Evolutionary conservation across 2,888 invertebrate genomes (phyloP), one percentile per base, ranked within the genome.

Genomic region (Ganaspis brasiliensis): DNA sequence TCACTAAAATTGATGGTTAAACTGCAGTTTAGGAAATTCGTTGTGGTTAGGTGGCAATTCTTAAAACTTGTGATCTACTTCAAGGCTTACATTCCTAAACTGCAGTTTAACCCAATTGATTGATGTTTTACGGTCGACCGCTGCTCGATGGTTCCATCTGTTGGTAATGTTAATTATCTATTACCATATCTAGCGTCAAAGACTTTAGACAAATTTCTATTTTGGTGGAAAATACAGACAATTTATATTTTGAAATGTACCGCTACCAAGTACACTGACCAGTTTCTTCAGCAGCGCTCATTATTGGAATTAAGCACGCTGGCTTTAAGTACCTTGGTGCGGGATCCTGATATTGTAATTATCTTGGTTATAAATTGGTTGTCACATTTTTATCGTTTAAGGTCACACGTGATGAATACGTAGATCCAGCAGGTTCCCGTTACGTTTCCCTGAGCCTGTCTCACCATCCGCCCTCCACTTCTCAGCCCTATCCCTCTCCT

Each of bases 331-430:
- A 1, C 16, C 12, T 31, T 26, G 19, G 35, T 35, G 35, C 19
- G 31, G 49, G 49, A 52, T 78, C 85, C 87, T 89, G 87, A 89
- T 90, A 89, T 90, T 89, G 88, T 89, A 90, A 90, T 89, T 90
- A 90, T 88, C 87, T 81, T 81, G 84, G 87, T 90, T 89, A 89
- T 89, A 89, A 90, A 91, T 90, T 87, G 88, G 87, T 87, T 87
- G 88, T 89, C 89, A 88, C 86, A 82, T 87, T 88, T 88, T 87
- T 83, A 85, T 85, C 84, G 81, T 83, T 85, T 88, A 86, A 89
- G 89, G 86, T 89, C 87, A 85, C 81, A 81, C 84, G 84, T 88
- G 88, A 89, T 90, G 88, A 89, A 90, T 89, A 89, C 87, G 83
- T 84, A 86, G 86, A 88, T 86, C 84, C 85, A 82, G 82, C 83